Evolutionary conservation across 92 coral and sea anemone genomes (phyloP), one percentile per base, ranked within the genome.

Genomic region (Heliopora coerulea): DNA sequence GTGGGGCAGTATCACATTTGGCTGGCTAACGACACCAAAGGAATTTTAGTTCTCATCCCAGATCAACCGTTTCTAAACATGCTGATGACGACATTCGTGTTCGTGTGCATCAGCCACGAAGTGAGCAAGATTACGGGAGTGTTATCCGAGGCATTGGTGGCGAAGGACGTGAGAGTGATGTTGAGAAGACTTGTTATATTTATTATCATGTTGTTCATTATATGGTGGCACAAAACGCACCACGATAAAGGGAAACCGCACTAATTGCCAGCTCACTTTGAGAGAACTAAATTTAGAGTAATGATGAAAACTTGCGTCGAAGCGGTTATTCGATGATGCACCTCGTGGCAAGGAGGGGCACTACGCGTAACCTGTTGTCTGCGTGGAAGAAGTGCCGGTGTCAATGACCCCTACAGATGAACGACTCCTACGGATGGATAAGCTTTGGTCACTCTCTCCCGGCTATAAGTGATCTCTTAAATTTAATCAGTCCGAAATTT

Each of bases 211-310:
- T 78, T 93, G 67, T 83, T 93, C 23, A 83, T 90, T 37, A 93
- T 93, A 32, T 90, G 98, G 96, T 93, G 98, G 98, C 98, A 93
- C 59, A 93, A 93, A 67, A 93, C 98, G 0, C 96, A 86, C 65
- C 96, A 86, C 50, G 77, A 70, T 56, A 54, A 70, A 54, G 77
- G 77, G 30, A 50, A 70, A 25, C 1, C 29, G 1, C 77, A 35
- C 23, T 35, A 26, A 17, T 65, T 26, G 42, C 42, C n/a, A n/a
- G n/a, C n/a, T n/a, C n/a, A n/a, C n/a, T n/a, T n/a, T n/a, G n/a
- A n/a, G n/a, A n/a, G n/a, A n/a, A n/a, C n/a, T n/a, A n/a, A n/a
- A n/a, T n/a, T n/a, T n/a, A n/a, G n/a, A n/a, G n/a, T n/a, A n/a
- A n/a, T n/a, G n/a, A n/a, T n/a, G n/a, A n/a, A n/a, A n/a, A n/a